Percentiles rank a stretch among this genome's conserved stretches.
These are phyloP conservation scores for Columba guinea DNA, from an alignment of 2,797 vertebrate genomes.

Conservation along the genomic window DNA sequence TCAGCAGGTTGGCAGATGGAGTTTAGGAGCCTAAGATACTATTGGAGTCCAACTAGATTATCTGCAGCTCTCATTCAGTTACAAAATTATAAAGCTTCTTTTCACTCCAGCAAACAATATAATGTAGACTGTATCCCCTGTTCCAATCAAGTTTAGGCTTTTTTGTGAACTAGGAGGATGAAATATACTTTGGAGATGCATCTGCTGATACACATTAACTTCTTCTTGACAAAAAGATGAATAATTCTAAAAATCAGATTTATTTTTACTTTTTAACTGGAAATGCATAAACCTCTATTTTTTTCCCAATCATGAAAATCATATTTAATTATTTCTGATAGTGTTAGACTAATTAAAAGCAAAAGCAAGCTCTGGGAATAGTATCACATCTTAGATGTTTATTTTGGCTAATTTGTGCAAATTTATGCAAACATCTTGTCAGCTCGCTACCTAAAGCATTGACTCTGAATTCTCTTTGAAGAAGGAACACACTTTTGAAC, in stretches of 20 bases:
- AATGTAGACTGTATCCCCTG: not conserved
- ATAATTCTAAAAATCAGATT: not conserved
- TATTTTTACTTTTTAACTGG: not conserved
- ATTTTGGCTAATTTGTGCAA: not conserved
- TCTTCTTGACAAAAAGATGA: not conserved
- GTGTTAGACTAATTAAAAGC: not conserved
- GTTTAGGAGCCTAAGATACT: not conserved
- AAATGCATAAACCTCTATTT: not conserved
- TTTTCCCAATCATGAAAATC: not conserved
- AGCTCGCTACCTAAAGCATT: not conserved
- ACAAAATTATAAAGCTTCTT: not conserved
- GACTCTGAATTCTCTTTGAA: not conserved
- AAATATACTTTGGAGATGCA: not conserved
- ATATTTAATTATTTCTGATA: not conserved
- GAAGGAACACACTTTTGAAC: not conserved
- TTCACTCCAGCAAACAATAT: not conserved
- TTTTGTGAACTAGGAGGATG: not conserved
- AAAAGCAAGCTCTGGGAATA: conserved; percentile 7
- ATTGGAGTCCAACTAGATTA: not conserved
- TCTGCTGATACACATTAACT: not conserved
- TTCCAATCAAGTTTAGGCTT: not conserved
- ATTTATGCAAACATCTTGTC: not conserved
- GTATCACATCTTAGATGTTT: not conserved
- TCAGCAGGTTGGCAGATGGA: not conserved
- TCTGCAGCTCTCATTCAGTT: not conserved